Conservation (phyloP, 2,797 vertebrate genomes). For the Acestrorhynchus altus region DNA sequence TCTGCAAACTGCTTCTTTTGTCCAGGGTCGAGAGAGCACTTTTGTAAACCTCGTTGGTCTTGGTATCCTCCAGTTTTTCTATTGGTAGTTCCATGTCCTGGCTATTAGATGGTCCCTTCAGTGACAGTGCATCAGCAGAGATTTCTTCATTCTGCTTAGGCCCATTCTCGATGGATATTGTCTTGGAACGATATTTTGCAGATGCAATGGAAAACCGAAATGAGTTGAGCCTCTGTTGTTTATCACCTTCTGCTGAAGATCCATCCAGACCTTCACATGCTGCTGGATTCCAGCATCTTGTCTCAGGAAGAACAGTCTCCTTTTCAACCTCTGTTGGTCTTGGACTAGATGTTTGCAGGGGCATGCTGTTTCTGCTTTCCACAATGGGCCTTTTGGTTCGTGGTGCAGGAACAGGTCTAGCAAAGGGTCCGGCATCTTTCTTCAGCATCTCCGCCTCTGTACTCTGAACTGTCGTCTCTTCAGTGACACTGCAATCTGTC, state of each 20-base stretch:
- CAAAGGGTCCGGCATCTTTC: neutral
- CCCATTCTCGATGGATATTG: conserved; percentile 47
- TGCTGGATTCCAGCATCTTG: conserved; percentile 37
- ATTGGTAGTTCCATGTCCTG: conserved; percentile 12
- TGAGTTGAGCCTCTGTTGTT: conserved; percentile 44
- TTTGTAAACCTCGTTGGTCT: conserved; percentile 50
- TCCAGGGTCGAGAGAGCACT: conserved; percentile 26
- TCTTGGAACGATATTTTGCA: conserved; percentile 70
- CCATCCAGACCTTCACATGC: conserved; percentile 40
- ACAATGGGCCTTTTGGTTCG: conserved; percentile 17
- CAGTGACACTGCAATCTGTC: conserved; percentile 1
- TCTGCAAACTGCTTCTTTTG: conserved; percentile 61
- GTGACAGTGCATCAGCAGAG: neutral
- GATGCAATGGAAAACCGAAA: conserved; percentile 79
- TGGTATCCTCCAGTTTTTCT: conserved; percentile 49
- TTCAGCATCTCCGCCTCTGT: conserved; percentile 8
- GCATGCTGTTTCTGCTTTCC: conserved; percentile 6
- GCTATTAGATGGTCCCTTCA: conserved; percentile 15
- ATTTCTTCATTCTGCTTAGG: conserved; percentile 38
- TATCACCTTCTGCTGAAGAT: conserved; percentile 45
- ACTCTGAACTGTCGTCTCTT: neutral
- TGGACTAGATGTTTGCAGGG: conserved; percentile 22
- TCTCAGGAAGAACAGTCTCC: conserved; percentile 36
- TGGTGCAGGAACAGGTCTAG: conserved; percentile 41
- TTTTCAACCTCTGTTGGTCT: conserved; percentile 29